phyloP scores from a whole-genome alignment of 2,797 vertebrate genomes.

The Cuculus canorus region DNA sequence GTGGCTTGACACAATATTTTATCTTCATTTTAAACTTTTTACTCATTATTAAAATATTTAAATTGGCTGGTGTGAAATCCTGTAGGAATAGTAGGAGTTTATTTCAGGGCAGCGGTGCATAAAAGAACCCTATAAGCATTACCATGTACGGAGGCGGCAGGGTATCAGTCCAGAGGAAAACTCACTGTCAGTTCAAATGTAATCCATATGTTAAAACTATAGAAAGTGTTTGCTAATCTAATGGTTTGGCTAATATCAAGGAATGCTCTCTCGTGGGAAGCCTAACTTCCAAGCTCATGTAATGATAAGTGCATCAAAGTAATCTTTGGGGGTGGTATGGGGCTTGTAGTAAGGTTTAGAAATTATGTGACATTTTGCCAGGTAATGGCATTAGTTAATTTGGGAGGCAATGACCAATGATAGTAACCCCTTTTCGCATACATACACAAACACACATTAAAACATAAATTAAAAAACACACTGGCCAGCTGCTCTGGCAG shows the following conservation, averaged over 20 bases:
- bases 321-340: background rate
- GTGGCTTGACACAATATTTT: constrained; percentile 61
- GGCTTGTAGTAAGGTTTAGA: background rate
- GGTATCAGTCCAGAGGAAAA: constrained; percentile 54
- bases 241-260: constrained; percentile 58
- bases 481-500: background rate
- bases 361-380: background rate
- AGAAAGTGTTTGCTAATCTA: constrained; percentile 59
- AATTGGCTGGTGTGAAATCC: constrained; percentile 64
- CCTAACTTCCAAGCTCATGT: constrained; percentile 30
- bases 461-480: background rate
- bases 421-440: background rate
- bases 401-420: background rate
- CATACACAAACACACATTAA: background rate
- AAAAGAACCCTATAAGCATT: constrained; percentile 31
- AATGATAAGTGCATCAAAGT: constrained; percentile 22
- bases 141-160: constrained; percentile 33
- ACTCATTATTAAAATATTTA: constrained; percentile 72
- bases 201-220: constrained; percentile 66
- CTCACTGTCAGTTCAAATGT: constrained; percentile 60
- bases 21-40: constrained; percentile 64
- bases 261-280: constrained; percentile 30
- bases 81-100: constrained; percentile 62
- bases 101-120: constrained; percentile 60
- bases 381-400: background rate